Evolutionary conservation across 2,888 invertebrate species (phyloP).

Genomic region (Unio delphinus): DNA sequence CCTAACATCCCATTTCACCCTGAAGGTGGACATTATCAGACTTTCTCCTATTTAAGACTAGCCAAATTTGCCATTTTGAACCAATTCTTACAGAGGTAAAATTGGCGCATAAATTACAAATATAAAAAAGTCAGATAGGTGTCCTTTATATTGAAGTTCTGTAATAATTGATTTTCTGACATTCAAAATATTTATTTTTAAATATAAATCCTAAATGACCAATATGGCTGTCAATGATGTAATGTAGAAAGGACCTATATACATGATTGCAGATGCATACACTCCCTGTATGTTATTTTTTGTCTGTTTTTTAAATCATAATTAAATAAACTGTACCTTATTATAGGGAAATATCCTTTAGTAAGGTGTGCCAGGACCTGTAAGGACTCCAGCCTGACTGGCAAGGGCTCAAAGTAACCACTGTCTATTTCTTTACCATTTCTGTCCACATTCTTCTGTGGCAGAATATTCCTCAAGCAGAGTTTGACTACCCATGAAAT

Average conservation of each 20-base stretch:
- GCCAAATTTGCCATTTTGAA: too few species aligned
- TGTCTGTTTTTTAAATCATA: neutral
- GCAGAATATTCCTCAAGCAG: conserved; percentile 66
- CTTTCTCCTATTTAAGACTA: too few species aligned
- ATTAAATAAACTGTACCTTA: conserved; percentile 54
- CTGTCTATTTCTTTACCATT: conserved; percentile 21
- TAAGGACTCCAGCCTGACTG: conserved; percentile 84
- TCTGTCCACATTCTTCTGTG: conserved; percentile 18
- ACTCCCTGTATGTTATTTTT: neutral
- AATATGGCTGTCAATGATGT: neutral
- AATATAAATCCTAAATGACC: neutral
- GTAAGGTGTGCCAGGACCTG: conserved; percentile 75
- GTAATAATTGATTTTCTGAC: too few species aligned
- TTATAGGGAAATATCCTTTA: conserved; percentile 71
- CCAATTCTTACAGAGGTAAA: too few species aligned
- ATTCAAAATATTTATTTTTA: neutral
- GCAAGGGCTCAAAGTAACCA: conserved; percentile 71
- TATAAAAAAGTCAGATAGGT: too few species aligned
- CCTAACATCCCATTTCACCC: too few species aligned
- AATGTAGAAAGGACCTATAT: neutral
- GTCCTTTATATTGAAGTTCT: too few species aligned
- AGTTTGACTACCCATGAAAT: conserved; percentile 68
- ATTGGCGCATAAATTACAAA: too few species aligned
- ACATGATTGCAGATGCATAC: neutral
- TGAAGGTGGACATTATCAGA: too few species aligned